Conservation (phyloP, 2,888 invertebrate genomes). For the Sesia bembeciformis region DNA sequence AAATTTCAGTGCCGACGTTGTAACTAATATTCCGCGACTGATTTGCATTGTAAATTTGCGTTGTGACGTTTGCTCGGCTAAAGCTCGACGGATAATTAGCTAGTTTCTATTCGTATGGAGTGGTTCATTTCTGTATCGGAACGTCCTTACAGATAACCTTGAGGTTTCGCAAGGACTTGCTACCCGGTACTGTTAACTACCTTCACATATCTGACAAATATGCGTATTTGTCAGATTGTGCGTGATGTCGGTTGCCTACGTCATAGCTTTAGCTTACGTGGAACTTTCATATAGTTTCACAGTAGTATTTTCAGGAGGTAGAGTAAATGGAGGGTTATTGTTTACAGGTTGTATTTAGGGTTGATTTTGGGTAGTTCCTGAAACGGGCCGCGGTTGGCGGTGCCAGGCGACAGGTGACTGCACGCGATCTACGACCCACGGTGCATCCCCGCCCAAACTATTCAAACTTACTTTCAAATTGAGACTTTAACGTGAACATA, state of each 20-base stretch:
- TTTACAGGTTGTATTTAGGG: conserved; percentile 39
- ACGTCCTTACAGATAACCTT: conserved; percentile 47
- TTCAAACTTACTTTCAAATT: conserved; percentile 19
- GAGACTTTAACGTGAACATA: conserved; percentile 25
- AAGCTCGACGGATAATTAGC: conserved; percentile 71
- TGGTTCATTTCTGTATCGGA: conserved; percentile 28
- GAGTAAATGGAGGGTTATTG: conserved; percentile 15
- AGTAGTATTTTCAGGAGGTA: conserved; percentile 15
- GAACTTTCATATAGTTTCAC: too few relatives aligned
- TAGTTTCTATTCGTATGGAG: conserved; percentile 66
- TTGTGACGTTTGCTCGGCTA: conserved; percentile 59
- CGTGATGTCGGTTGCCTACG: conserved; percentile 11
- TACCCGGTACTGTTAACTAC: conserved; percentile 20
- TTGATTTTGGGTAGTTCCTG: conserved; percentile 54
- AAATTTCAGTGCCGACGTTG: conserved; percentile 65
- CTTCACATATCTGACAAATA: too few relatives aligned
- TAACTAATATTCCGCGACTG: conserved; percentile 68
- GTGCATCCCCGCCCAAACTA: conserved; percentile 48
- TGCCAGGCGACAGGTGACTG: conserved; percentile 67
- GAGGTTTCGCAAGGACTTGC: conserved; percentile 9
- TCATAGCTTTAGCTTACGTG: too few relatives aligned
- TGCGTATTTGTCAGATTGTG: conserved; percentile 22
- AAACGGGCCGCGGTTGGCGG: conserved; percentile 51
- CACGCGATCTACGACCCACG: conserved; percentile 52
- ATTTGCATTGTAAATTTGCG: conserved; percentile 73